A percentile compares a stretch with the other conserved stretches of the same genome.
Evolutionary conservation across 2,888 invertebrate genomes (phyloP).

Genomic region (Dorcus hopei): DNA sequence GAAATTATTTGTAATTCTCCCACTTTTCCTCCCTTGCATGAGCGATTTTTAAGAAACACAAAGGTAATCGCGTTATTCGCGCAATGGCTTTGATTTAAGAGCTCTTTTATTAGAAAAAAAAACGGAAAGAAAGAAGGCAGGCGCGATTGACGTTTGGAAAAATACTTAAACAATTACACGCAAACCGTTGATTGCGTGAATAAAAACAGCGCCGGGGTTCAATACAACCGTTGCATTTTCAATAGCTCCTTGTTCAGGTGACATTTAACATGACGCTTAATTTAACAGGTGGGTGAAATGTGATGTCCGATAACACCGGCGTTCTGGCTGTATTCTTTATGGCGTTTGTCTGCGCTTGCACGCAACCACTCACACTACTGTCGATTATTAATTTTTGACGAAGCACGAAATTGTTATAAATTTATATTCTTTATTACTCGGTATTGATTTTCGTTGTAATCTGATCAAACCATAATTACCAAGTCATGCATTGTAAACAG

Average conservation of each 20-base stretch:
- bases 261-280: constrained; percentile 7
- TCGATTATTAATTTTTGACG: constrained; percentile 1
- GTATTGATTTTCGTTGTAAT: background rate
- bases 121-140: no score
- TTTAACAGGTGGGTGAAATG: constrained; percentile 9
- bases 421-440: constrained; percentile 1
- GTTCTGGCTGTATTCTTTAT: constrained; percentile 1
- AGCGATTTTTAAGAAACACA: no score
- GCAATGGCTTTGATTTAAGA: no score
- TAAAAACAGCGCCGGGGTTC: background rate
- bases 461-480: no score
- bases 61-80: no score
- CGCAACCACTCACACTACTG: background rate
- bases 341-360: background rate
- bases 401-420: constrained; percentile 1
- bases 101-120: no score
- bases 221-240: constrained; percentile 8
- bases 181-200: constrained; percentile 1
- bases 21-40: no score
- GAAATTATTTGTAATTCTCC: no score
- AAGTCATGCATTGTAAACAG: no score
- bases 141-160: background rate
- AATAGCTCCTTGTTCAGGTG: constrained; percentile 13
- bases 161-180: background rate
- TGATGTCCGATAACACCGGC: constrained; percentile 1